A percentile compares a stretch with the other conserved stretches of the same genome.
Conservation (phyloP, 2,888 invertebrate species). For the Liodrosophila aerea region DNA sequence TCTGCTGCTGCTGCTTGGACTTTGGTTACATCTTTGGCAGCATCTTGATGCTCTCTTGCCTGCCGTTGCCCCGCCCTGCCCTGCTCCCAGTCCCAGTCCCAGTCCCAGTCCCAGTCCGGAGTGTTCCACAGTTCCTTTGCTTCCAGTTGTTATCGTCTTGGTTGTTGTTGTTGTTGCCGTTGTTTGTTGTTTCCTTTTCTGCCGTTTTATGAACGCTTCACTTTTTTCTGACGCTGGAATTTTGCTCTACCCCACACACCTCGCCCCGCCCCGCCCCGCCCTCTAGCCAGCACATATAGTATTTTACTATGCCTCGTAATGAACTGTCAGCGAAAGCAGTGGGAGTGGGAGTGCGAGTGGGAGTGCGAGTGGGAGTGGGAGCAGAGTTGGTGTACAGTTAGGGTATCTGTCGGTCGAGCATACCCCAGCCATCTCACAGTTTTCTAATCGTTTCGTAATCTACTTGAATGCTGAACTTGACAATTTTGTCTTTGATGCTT, state of each 20-base stretch:
- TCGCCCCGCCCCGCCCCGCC: background rate
- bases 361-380: no score
- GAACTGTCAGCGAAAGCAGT: slow-evolving; percentile 40
- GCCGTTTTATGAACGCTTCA: slow-evolving; percentile 63
- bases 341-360: background rate
- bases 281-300: background rate
- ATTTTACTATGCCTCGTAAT: slow-evolving; percentile 30
- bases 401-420: background rate
- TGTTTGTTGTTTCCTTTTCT: slow-evolving; percentile 63
- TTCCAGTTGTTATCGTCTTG: slow-evolving; percentile 26
- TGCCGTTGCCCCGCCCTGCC: slow-evolving; percentile 15
- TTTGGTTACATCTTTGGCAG: slow-evolving; percentile 54
- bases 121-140: slow-evolving; percentile 27
- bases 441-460: background rate
- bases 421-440: background rate
- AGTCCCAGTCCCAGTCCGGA: slow-evolving; percentile 6
- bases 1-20: slow-evolving; percentile 51
- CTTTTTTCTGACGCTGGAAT: slow-evolving; percentile 69
- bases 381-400: no score
- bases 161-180: slow-evolving; percentile 31
- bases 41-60: slow-evolving; percentile 15
- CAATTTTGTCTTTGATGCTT: slow-evolving; percentile 8
- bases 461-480: slow-evolving; percentile 27
- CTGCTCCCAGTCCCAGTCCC: slow-evolving; percentile 32
- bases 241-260: slow-evolving; percentile 13